Base-by-base conservation (phyloP, 2,888 invertebrate genomes). In the Drosophila austrosaltans region DNA sequence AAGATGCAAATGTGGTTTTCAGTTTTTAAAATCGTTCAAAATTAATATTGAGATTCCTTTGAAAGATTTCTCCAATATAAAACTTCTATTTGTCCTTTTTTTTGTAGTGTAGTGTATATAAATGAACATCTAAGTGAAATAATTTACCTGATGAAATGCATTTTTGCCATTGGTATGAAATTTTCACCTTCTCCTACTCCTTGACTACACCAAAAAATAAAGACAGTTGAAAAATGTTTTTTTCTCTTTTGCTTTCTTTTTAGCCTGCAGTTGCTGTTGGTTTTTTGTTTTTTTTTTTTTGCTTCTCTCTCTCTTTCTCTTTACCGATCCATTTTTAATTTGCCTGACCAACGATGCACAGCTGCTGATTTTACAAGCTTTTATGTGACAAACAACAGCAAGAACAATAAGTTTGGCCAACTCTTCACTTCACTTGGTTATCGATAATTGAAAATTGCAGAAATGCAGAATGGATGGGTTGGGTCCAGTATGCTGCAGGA, bases 401-500 rank as follows among this genome's bases (percentile, higher is more conserved):
- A 25, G 22, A 48, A 48, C 48, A 48, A 48, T 48, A 48, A 76
- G 75, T 71, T 75, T 74, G 72, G 69, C 70, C 81, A 80, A 63
- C 87, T 83, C 75, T 81, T 78, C 72, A 77, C 70, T 75, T 79
- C 73, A 77, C 68, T 78, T 86, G 81, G 87, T 87, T 79, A 88
- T 81, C 78, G 86, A 83, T 88, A 88, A 88, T 88, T 85, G 83
- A 77, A 86, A 86, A 75, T 70, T 66, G 70, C 75, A 72, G 76
- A 22, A 10, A 16, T 16, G 56, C n/a, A n/a, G 5, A 40, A 8
- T 25, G 1, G 10, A 12, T 36, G 40, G 16, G 16, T 1, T 16
- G 16, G 16, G 12, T 42, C 44, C 16, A 16, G 16, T 16, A 16
- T 30, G 28, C 8, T 53, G 16, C 66, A 39, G 25, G 36, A 36